Evolutionary conservation across 2,888 invertebrate genomes (phyloP), one percentile per base, ranked within the genome.

Genomic region (Neoaliturus tenellus): DNA sequence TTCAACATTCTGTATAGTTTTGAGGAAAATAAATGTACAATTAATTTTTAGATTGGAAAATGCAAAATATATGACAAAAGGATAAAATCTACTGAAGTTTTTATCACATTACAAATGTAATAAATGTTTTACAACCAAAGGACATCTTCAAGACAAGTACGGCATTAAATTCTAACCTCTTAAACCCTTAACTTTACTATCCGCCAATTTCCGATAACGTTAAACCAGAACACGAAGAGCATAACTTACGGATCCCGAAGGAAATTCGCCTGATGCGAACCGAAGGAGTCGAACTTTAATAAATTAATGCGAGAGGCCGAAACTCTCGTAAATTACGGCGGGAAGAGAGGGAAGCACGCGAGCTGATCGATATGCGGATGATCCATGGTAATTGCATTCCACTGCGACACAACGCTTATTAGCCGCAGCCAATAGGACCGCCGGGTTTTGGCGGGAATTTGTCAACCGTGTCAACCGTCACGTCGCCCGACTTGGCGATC

Each of bases 371-470:
- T 75, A 75, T 44, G 73, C 44, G 44, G 73, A 44, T 44, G 41
- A 31, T 12, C 20, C 35, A 23, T 0, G n/a, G 39, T 69, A 75
- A 75, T 75, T 75, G 73, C 44, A 75, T 75, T 75, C 73, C 44
- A 28, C 44, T 44, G 73, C 44, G 41, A 44, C 73, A 39, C 33
- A 75, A 44, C 39, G 73, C 39, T 75, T 44, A 75, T 75, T 75
- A 75, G 73, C 28, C 33, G 44, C 28, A 23, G 73, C 44, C 73
- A 44, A 41, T 41, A 44, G 35, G 39, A 75, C 44, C 44, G 73
- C 44, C 44, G 44, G 28, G 73, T 75, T 75, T 75, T 75, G 41
- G 39, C 12, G 73, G 41, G 73, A 75, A 44, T 75, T 75, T 75
- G 73, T 71, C 71, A 39, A 41, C 31, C 33, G 17, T 28, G 25